Evolutionary conservation across 2,888 invertebrate genomes (phyloP), one percentile per base, ranked within the genome.

Genomic region (Eupithecia exiguata): DNA sequence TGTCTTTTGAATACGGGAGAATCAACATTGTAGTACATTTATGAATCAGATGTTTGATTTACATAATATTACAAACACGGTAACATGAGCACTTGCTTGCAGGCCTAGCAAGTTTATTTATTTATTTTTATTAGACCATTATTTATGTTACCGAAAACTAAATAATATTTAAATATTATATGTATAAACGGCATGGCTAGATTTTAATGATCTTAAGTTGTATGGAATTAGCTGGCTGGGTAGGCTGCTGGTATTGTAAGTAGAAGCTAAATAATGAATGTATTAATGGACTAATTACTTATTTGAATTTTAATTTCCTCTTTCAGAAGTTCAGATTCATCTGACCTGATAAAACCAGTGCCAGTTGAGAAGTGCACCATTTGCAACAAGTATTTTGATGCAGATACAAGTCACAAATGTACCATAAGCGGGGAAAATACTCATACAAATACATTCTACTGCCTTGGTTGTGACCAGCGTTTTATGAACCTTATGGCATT

Each of bases 381-480:
- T 10, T 90, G 90, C 70, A 79, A 82, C 5, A 74, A 75, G 10
- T 74, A 36, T 40, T 38, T 66, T 66, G 40, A 43, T 12, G 21
- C 40, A 9, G 62, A 43, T 14, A 35, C 25, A 38, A 21, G 49
- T 9, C 58, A 65, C 14, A 49, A 46, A 36, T 62, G 58, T 21
- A 25, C 25, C 7, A 18, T 38, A 1, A 1, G 3, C 1, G 21
- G 0, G 5, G 58, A 49, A 36, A 4, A 46, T 16, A 14, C n/a
- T 40, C 1, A 35, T 16, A 1, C 53, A 21, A 77, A 25, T 9
- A 71, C 30, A 1, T 87, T 84, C 49, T 35, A 78, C 1, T 92
- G 91, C 69, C 70, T 86, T 0, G 90, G 87, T 0, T 92, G 92
- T 38, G 76, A 86, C 0, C 83, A 88, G 46, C 58, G 78, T 0